phyloP scores from a whole-genome alignment of 2,113 vertebrate genomes.

The Sinocyclocheilus rhinocerous region DNA sequence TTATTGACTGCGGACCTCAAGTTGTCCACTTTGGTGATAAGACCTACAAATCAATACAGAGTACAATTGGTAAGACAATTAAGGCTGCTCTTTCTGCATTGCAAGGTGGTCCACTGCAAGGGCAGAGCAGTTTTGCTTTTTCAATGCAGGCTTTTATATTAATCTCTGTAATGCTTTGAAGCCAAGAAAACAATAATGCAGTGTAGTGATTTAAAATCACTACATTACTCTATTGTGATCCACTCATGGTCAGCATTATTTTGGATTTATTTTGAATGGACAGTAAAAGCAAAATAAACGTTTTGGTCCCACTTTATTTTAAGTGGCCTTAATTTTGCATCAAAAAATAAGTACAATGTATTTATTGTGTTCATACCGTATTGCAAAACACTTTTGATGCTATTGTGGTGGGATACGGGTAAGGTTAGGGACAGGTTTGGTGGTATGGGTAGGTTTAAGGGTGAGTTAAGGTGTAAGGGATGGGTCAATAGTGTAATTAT shows the following conservation, averaged over 20 bases:
- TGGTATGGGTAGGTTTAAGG: no score
- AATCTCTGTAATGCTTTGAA: slow-evolving; percentile 2
- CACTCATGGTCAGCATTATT: neutral
- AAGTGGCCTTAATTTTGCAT: no score
- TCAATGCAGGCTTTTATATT: slow-evolving; percentile 43
- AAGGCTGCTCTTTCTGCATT: slow-evolving; percentile 42
- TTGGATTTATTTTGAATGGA: neutral
- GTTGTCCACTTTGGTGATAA: slow-evolving; percentile 46
- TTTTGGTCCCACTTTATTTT: no score
- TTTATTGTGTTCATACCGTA: no score
- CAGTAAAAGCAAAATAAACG: no score
- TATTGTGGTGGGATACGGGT: no score
- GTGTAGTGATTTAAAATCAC: neutral
- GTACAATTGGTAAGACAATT: slow-evolving; percentile 50
- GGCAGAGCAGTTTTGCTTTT: slow-evolving; percentile 33
- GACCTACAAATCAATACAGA: slow-evolving; percentile 49
- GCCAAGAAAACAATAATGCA: slow-evolving; percentile 16
- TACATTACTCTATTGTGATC: neutral
- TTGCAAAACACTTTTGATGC: no score
- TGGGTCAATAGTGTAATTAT: no score
- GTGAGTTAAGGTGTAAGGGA: no score
- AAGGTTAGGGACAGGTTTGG: no score
- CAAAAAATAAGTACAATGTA: no score
- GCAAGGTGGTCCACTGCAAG: slow-evolving; percentile 50
- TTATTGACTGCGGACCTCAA: slow-evolving; percentile 41